Percentiles rank a stretch among this genome's conserved stretches.
Conservation (phyloP, 2,888 invertebrate genomes). For the Polia nebulosa region DNA sequence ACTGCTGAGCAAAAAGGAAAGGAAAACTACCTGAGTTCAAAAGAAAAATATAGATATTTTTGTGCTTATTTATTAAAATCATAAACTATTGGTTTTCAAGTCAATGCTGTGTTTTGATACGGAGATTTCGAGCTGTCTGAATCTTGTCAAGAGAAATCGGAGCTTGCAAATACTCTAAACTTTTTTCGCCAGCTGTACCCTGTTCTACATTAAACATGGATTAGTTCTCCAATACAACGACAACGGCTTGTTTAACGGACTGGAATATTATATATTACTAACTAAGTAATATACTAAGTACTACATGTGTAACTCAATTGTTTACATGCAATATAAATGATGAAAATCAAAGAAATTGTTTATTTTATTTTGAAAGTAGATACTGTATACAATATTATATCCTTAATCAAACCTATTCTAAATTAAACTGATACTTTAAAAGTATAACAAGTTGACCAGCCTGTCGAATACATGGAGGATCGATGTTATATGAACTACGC, state of each 20-base stretch:
- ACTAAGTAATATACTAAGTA: conserved; percentile 28
- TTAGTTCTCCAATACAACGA: conserved; percentile 46
- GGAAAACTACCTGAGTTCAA: neutral
- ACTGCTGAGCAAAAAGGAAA: conserved; percentile 10
- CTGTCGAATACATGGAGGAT: no score
- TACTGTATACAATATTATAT: no score
- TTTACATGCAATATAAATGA: conserved; percentile 52
- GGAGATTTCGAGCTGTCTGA: neutral
- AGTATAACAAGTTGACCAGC: no score
- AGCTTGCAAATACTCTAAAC: neutral
- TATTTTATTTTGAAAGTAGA: neutral
- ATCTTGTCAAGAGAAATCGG: neutral
- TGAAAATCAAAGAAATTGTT: conserved; percentile 33
- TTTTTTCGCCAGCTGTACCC: neutral
- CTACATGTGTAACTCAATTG: conserved; percentile 31
- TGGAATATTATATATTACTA: conserved; percentile 44
- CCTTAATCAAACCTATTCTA: no score
- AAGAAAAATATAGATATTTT: neutral
- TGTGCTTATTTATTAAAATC: neutral
- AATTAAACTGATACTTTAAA: no score
- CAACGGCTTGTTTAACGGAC: conserved; percentile 65
- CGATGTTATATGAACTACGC: no score
- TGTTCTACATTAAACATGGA: neutral
- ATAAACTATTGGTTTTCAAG: neutral
- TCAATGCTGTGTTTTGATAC: neutral